Evolutionary conservation across 1,140 invertebrate species (phyloP), one percentile per base, ranked within the genome.

Genomic region (Popillia japonica): DNA sequence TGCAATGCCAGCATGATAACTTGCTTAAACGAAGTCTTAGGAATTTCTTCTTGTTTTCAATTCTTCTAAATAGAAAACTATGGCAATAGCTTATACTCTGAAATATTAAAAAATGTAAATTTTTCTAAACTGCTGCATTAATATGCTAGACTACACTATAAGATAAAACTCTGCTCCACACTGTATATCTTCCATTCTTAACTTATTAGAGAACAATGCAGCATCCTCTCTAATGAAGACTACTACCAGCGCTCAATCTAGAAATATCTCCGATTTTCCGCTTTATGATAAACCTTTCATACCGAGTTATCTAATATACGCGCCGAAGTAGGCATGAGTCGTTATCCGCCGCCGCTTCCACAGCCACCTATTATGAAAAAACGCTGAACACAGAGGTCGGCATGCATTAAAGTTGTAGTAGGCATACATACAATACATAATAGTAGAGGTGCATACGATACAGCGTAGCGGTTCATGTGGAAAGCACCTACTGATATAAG

Each of bases 401-500:
- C 6, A 9, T 76, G 48, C 42, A 76, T 27, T 72, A 72, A 23
- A 72, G 34, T 72, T 40, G 23, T 72, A n/a, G 17, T 55, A 20
- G 48, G 48, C 2, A n/a, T 1, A 55, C 3, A 20, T 55, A n/a
- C 17, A 20, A 14, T 55, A 55, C 48, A 11, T 27, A 72, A 72
- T 34, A 72, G 7, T 34, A 40, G 23, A 40, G 23, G 27, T 22
- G 34, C n/a, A 34, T 40, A 61, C 61, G 61, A 77, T 61, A 75
- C 3, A 22, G 9, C 6, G 22, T 72, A 34, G 68, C 27, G 27
- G 20, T 77, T 17, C 14, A 10, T 23, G 40, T 77, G 20, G 55
- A 61, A 68, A 34, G 17, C 48, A 75, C 41, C 27, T 48, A 22
- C 75, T 59, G 48, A 76, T 48, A 76, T 11, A 59, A 75, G 34